Percentiles rank a stretch among this genome's conserved stretches.
Conservation (phyloP, 2,888 invertebrate genomes). For the Drosophila leonis region DNA sequence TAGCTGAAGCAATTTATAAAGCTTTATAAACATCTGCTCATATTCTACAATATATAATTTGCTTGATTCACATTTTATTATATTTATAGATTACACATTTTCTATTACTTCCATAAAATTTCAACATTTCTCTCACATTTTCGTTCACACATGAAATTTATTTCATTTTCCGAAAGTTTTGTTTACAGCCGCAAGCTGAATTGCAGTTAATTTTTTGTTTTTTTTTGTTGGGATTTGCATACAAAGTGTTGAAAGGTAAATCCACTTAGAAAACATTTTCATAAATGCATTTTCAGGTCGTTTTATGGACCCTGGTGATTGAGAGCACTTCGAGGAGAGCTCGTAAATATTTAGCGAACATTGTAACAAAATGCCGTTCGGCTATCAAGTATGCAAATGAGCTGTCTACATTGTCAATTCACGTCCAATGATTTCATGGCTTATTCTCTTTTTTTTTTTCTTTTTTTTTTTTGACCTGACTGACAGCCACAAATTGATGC, state of each 20-base stretch:
- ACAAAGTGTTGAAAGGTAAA: conserved; percentile 38
- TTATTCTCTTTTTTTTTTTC: not conserved
- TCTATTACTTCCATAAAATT: not conserved
- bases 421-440: conserved; percentile 3
- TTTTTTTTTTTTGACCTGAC: not conserved
- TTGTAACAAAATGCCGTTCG: conserved; percentile 29
- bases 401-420: conserved; percentile 38
- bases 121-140: not conserved
- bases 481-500: conserved; percentile 5
- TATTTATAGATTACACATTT: not conserved
- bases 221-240: conserved; percentile 5
- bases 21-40: not conserved
- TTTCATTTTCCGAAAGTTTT: not conserved
- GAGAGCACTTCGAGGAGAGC: conserved; percentile 3
- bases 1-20: not conserved
- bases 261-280: conserved; percentile 15
- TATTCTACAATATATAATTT: too few relatives aligned
- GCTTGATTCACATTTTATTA: too few relatives aligned
- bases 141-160: not conserved
- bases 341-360: conserved; percentile 25
- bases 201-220: not conserved
- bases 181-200: not conserved
- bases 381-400: conserved; percentile 21
- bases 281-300: conserved; percentile 11
- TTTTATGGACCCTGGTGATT: conserved; percentile 30